Conservation (phyloP, 2,888 invertebrate genomes). For the Syrphus vitripennis region DNA sequence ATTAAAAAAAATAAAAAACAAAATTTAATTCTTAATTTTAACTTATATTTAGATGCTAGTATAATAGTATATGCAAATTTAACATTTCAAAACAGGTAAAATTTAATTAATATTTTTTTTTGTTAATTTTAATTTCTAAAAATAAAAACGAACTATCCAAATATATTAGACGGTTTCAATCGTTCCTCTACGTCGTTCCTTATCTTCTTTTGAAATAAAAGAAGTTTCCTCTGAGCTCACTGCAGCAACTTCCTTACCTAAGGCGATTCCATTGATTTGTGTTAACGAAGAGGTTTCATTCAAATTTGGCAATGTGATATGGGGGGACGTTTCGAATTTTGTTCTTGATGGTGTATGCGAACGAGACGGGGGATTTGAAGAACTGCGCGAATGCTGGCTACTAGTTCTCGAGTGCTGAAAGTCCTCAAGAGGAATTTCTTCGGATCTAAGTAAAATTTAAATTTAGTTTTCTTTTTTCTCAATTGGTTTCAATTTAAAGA, state of each 20-base stretch:
- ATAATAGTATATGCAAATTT: neutral
- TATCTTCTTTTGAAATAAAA: constrained; percentile 85
- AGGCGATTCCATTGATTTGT: constrained; percentile 74
- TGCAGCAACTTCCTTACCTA: constrained; percentile 75
- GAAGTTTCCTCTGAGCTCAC: constrained; percentile 89
- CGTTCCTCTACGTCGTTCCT: constrained; percentile 80
- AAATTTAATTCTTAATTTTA: neutral
- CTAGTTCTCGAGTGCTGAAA: constrained; percentile 85
- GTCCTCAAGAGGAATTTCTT: constrained; percentile 91
- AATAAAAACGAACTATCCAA: neutral
- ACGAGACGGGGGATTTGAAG: constrained; percentile 79
- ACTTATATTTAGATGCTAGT: neutral
- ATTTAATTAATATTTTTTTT: too few relatives aligned
- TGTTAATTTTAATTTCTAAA: neutral
- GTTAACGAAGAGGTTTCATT: constrained; percentile 70
- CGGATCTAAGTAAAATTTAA: constrained; percentile 81
- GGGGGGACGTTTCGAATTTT: constrained; percentile 75
- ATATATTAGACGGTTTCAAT: constrained; percentile 82
- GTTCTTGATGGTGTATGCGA: constrained; percentile 81
- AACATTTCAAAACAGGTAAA: neutral
- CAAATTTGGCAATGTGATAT: constrained; percentile 73
- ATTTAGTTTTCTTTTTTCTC: neutral
- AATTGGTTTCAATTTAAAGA: constrained; percentile 1
- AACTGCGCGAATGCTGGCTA: constrained; percentile 79
- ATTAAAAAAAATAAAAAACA: too few relatives aligned